Conservation (phyloP, 2,113 vertebrate genomes). For the Macquaria ambigua region DNA sequence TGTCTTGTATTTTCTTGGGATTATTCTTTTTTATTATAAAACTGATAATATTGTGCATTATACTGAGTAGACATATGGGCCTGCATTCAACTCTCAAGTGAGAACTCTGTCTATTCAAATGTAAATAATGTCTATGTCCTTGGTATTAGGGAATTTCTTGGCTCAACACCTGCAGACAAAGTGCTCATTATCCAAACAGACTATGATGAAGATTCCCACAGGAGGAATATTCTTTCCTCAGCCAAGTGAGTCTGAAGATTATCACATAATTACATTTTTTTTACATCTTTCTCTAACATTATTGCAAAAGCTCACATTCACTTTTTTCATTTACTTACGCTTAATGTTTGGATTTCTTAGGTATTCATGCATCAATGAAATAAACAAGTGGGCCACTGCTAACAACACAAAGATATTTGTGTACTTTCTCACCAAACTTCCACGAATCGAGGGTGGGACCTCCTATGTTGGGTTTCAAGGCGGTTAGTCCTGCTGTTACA, state of each 20-base stretch:
- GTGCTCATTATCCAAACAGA: slow-evolving; percentile 58
- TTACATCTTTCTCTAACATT: background rate
- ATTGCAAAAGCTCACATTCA: background rate
- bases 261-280: background rate
- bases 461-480: slow-evolving; percentile 55
- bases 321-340: background rate
- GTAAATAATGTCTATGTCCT: background rate
- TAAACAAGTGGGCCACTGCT: slow-evolving; percentile 16
- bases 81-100: background rate
- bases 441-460: slow-evolving; percentile 52
- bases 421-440: slow-evolving; percentile 58
- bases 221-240: slow-evolving; percentile 50
- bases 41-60: background rate
- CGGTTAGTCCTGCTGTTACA: slow-evolving; percentile 37
- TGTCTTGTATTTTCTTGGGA: background rate
- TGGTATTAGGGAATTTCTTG: slow-evolving; percentile 46
- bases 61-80: background rate
- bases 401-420: slow-evolving; percentile 35
- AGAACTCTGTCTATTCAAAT: background rate
- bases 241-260: slow-evolving; percentile 50
- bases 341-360: slow-evolving; percentile 27
- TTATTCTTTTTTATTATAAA: background rate
- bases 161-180: slow-evolving; percentile 29
- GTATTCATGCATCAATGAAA: slow-evolving; percentile 53
- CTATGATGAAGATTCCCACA: slow-evolving; percentile 30